Percentiles rank a stretch among this genome's conserved stretches.
phyloP scores from a whole-genome alignment of 2,113 vertebrate genomes.

The Onychostruthus taczanowskii region DNA sequence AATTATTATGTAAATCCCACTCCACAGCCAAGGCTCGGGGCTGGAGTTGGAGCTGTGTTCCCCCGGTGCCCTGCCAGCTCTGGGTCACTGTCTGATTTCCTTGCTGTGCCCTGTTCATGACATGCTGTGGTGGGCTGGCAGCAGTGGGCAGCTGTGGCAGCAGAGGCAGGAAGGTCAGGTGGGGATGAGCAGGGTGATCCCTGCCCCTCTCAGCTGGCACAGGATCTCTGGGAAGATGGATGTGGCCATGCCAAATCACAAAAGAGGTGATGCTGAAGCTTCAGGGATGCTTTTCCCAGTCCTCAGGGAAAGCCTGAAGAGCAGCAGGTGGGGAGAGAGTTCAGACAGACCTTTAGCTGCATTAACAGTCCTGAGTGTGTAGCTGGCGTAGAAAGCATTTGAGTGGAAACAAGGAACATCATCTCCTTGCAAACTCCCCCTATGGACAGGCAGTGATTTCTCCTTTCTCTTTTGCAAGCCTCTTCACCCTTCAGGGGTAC shows the following conservation, averaged over 20 bases:
- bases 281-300: background rate
- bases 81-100: background rate
- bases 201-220: fast-evolving
- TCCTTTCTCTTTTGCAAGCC: background rate
- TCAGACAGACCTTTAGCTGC: background rate
- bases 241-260: fast-evolving
- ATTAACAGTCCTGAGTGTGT: fast-evolving
- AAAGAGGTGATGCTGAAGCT: background rate
- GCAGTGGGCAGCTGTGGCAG: fast-evolving
- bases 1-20: slow-evolving; percentile 65
- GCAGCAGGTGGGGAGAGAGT: background rate
- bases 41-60: background rate
- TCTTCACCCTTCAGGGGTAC: too few species aligned
- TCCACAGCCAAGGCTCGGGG: background rate
- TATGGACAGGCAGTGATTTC: fast-evolving
- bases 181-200: background rate
- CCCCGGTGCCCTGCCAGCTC: background rate
- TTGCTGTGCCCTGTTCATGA: background rate
- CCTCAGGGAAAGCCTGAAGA: background rate
- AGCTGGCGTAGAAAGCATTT: background rate
- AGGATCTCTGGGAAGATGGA: fast-evolving
- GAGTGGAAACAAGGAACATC: background rate
- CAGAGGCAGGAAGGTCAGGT: background rate
- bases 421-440: background rate
- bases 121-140: background rate